Evolutionary conservation across 2,797 vertebrate genomes (phyloP), one percentile per base, ranked within the genome.

Genomic region (Platalea minor): DNA sequence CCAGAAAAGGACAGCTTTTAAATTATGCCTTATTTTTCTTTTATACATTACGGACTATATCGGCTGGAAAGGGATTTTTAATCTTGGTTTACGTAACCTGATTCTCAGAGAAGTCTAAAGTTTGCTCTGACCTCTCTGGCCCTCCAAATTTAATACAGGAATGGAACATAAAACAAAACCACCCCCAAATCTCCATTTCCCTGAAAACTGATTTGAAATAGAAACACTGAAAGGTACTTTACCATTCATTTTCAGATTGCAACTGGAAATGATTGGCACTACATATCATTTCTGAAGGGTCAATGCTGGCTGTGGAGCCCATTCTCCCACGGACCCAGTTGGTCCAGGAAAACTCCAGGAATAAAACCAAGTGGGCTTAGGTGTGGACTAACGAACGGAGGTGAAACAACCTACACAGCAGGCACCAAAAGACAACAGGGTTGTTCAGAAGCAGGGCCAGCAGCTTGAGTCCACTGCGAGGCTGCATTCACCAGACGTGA

Each of bases 401-500:
- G 67, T 5, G 72, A 89, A 35, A 29, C 4, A 4, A 93, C 39
- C 48, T 20, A 85, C 60, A 45, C 43, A 84, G 84, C 65, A 86
- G 87, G 84, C 72, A 81, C 81, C 50, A 35, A 13, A 31, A 17
- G 65, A 84, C 74, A 84, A 7, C 0, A 7, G n/a, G 35, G 39
- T 18, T 24, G 81, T 37, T 72, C 23, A 35, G 59, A 57, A 91
- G 88, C 70, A 56, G 57, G 65, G 64, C 70, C 64, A 60, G 45
- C 26, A 84, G 84, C 84, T 56, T 5, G 6, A 35, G 59, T 4
- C 35, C n/a, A 28, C 72, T 10, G 5, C 15, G 1, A 17, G 59
- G 65, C 43, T 53, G 67, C 4, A 2, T 6, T 43, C 86, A 37
- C 20, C 41, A 4, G 64, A 4, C 4, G 2, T 0, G 15, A 65